Evolutionary conservation across 2,888 invertebrate genomes (phyloP).

Genomic region (Mesodorylaimus sp.): DNA sequence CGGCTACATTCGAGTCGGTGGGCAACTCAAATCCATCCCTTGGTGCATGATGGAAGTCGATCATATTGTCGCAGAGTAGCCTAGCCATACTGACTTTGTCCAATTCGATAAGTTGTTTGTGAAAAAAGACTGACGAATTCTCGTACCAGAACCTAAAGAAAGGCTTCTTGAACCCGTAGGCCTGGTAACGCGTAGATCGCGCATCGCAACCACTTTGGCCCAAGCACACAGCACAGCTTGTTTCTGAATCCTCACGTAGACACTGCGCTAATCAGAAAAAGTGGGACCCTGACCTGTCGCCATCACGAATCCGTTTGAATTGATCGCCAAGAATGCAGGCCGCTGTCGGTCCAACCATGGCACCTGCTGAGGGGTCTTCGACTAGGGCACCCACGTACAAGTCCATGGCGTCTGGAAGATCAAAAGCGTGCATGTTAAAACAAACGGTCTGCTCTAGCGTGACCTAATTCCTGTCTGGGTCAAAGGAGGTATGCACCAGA

Average conservation of each 20-base stretch:
- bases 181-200: no score
- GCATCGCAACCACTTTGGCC: no score
- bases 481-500: no score
- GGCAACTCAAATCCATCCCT: not conserved
- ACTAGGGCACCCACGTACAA: slow-evolving; percentile 82
- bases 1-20: not conserved
- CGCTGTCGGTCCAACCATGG: slow-evolving; percentile 64
- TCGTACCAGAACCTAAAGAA: slow-evolving; percentile 36
- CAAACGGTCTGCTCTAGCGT: no score
- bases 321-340: slow-evolving; percentile 79
- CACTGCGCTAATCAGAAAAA: no score
- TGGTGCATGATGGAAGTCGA: slow-evolving; percentile 32
- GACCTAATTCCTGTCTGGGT: no score
- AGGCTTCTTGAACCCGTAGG: no score
- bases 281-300: slow-evolving; percentile 36
- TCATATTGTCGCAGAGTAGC: slow-evolving; percentile 71
- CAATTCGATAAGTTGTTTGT: slow-evolving; percentile 54
- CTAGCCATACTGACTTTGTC: slow-evolving; percentile 65
- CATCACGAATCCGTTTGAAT: slow-evolving; percentile 44
- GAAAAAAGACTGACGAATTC: slow-evolving; percentile 29
- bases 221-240: no score
- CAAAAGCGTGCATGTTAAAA: no score
- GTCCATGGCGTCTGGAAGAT: slow-evolving; percentile 66
- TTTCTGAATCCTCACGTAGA: no score
- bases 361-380: slow-evolving; percentile 54